Evolutionary conservation across 2,113 vertebrate species (phyloP), one percentile per base, ranked within the genome.

Genomic region (Pelecanoides urinatrix): DNA sequence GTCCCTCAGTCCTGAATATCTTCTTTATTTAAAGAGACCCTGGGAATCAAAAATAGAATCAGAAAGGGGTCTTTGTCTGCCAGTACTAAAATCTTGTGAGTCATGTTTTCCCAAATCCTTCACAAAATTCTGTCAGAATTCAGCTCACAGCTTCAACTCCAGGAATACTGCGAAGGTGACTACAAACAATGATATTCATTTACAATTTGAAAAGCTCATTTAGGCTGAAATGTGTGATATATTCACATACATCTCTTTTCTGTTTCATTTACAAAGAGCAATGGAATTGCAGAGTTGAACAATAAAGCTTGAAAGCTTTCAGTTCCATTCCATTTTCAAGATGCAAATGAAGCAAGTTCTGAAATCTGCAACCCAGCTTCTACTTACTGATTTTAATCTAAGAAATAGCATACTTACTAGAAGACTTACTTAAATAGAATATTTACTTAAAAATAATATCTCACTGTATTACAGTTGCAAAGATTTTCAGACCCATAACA

Each of bases 11-110:
- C 95, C 50, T 84, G 66, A 94, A 86, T 86, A 63, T 96, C 93
- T 93, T 89, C 72, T 88, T 96, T 86, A 76, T 80, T 80, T 84
- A 88, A 89, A 63, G 72, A 94, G 59, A 91, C 55, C 59, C 65
- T 75, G 58, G 74, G 52, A 80, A 92, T 88, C 61, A 88, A 90
- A 96, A 94, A 49, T n/a, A 86, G 87, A 59, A 62, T 92, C 88
- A 92, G 82, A 95, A 96, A 95, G 88, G 62, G 53, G 38, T 65
- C 94, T 97, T 98, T 96, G 83, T 96, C 74, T 96, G 53, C 44
- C 62, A 40, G 29, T 61, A 38, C 80, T 86, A 77, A 79, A 97
- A 82, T 92, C 90, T 86, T 45, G 38, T 89, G 91, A 96, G 83
- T 97, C 92, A 86, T 59, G 40, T 92, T 97, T 96, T 79, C 89